Conservation (phyloP, 2,888 invertebrate genomes). For the Limulus polyphemus region DNA sequence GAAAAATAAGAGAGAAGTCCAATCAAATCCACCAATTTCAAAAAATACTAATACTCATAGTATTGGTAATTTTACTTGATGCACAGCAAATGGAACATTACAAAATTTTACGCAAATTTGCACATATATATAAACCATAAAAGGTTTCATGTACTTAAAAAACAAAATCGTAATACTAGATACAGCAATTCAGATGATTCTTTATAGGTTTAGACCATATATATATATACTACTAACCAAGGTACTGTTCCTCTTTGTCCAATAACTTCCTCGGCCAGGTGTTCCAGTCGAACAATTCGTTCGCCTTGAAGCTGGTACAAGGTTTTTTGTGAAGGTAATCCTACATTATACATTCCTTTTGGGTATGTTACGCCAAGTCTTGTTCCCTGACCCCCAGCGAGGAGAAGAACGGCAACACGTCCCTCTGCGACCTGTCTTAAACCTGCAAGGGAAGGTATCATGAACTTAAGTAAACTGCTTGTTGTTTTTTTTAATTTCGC, state of each 20-base stretch:
- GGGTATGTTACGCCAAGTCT: slow-evolving; percentile 86
- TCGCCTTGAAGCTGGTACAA: slow-evolving; percentile 92
- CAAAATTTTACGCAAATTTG: no score
- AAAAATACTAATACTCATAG: no score
- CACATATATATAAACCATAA: no score
- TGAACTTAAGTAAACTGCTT: no score
- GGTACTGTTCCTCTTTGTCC: slow-evolving; percentile 41
- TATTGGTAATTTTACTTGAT: neutral
- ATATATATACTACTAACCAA: slow-evolving; percentile 32
- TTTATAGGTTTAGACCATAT: no score
- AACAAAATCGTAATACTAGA: neutral
- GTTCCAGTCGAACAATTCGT: slow-evolving; percentile 62
- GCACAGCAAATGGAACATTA: neutral
- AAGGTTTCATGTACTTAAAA: no score
- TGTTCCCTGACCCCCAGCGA: slow-evolving; percentile 97
- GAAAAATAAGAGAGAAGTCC: no score
- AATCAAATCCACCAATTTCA: no score
- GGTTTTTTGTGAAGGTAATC: slow-evolving; percentile 73
- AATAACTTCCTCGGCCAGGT: slow-evolving; percentile 55
- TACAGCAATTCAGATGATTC: neutral
- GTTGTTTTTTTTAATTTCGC: no score
- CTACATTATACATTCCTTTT: slow-evolving; percentile 93
- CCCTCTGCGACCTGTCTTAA: slow-evolving; percentile 49
- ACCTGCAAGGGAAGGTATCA: slow-evolving; percentile 29
- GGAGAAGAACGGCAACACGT: slow-evolving; percentile 69